phyloP scores from a whole-genome alignment of 2,797 vertebrate species.

The Hyperoplus lanceolatus region DNA sequence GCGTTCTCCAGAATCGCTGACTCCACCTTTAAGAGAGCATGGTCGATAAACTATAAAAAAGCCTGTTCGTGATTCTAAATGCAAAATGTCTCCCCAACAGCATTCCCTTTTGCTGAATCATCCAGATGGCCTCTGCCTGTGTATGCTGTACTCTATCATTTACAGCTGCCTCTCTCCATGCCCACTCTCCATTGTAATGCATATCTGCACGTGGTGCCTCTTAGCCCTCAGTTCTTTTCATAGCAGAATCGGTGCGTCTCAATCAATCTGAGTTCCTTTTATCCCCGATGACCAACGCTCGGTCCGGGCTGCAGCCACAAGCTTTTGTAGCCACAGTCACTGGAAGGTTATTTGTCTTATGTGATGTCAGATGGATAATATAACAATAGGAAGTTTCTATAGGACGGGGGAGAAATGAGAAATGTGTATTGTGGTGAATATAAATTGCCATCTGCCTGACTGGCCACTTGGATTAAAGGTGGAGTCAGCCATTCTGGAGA shows the following conservation, averaged over 20 bases:
- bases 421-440: slow-evolving; percentile 71
- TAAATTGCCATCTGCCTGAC: slow-evolving; percentile 76
- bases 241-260: slow-evolving; percentile 59
- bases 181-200: slow-evolving; percentile 73
- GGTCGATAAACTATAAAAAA: not conserved
- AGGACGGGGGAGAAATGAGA: slow-evolving; percentile 29
- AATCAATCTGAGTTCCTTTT: slow-evolving; percentile 76
- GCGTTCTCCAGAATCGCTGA: no score
- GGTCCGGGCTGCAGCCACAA: slow-evolving; percentile 32
- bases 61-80: not conserved
- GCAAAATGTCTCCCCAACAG: slow-evolving; percentile 21
- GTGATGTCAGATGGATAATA: slow-evolving; percentile 37
- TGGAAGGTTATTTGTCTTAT: slow-evolving; percentile 77
- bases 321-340: slow-evolving; percentile 61
- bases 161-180: slow-evolving; percentile 56
- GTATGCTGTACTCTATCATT: slow-evolving; percentile 77
- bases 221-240: slow-evolving; percentile 65
- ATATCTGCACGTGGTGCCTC: slow-evolving; percentile 71
- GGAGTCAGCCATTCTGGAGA: no score
- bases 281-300: slow-evolving; percentile 57
- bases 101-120: slow-evolving; percentile 40
- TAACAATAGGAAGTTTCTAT: slow-evolving; percentile 67
- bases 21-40: no score
- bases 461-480: slow-evolving; percentile 56
- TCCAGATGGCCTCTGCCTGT: slow-evolving; percentile 80